These are phyloP conservation scores for Agonum fuliginosum DNA, from an alignment of 2,888 invertebrate genomes.

Conservation along the genomic window DNA sequence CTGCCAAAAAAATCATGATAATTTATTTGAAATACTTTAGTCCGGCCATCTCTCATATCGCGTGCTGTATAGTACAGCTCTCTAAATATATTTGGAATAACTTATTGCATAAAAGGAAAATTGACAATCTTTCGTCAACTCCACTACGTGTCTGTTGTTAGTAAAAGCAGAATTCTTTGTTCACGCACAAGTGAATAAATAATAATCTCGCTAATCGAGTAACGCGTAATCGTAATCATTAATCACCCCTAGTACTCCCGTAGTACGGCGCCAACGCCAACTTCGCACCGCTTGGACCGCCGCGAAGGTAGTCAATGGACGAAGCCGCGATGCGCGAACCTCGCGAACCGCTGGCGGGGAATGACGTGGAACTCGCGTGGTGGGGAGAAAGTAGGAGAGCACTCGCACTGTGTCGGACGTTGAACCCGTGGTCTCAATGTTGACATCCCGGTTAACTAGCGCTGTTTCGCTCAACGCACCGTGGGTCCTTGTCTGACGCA, in stretches of 20 bases:
- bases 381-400: slow-evolving; percentile 68
- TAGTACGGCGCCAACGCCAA: slow-evolving; percentile 2
- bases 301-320: slow-evolving; percentile 46
- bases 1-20: too few relatives aligned
- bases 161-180: too few relatives aligned
- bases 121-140: too few relatives aligned
- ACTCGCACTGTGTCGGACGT: slow-evolving; percentile 70
- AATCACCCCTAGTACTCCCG: slow-evolving; percentile 19
- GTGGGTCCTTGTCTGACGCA: slow-evolving; percentile 1
- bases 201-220: not conserved
- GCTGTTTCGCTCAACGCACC: slow-evolving; percentile 28
- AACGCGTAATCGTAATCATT: slow-evolving; percentile 11
- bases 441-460: slow-evolving; percentile 69
- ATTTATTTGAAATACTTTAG: too few relatives aligned
- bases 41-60: too few relatives aligned
- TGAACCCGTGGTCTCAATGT: slow-evolving; percentile 71
- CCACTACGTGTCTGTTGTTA: too few relatives aligned
- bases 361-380: slow-evolving; percentile 44
- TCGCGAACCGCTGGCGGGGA: slow-evolving; percentile 23
- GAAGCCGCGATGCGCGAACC: not conserved
- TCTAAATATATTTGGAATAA: too few relatives aligned
- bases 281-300: not conserved
- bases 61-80: too few relatives aligned
- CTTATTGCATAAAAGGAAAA: too few relatives aligned
- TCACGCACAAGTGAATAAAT: slow-evolving; percentile 11